Evolutionary conservation across 2,888 invertebrate genomes (phyloP), one percentile per base, ranked within the genome.

Genomic region (Orthosia gothica): DNA sequence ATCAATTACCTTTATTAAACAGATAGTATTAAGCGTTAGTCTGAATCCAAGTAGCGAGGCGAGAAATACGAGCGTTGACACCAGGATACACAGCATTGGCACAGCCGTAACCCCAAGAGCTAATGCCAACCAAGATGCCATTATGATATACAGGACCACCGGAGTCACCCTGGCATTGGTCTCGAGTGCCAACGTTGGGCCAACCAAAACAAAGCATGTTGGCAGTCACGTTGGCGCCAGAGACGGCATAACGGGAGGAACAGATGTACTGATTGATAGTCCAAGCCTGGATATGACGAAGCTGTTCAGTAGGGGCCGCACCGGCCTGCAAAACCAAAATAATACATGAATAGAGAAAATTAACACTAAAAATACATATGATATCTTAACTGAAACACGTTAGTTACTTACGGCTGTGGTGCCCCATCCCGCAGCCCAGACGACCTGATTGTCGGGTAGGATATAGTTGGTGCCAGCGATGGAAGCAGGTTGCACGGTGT

Each of bases 381-480:
- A 5, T 47, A 20, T 20, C 15, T 5, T 52, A 47, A 40, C 9
- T 40, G 40, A 40, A 40, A 40, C 9, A 57, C 32, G 16, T 12
- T 18, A 61, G 18, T 65, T 40, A 90, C 92, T 91, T 85, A 94
- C 93, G 4, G 74, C 74, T 49, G 84, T 89, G n/a, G 78, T 45
- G 1, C 94, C 94, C 94, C 93, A 94, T 81, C 94, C 94, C 45
- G 89, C 83, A 47, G 93, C 92, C 91, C 90, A 93, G 0, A 93
- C 91, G 3, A 85, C 81, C 67, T 90, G 87, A 74, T 92, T 90
- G 74, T 93, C 93, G 16, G 72, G 77, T 1, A 93, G 76, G 18
- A 88, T 83, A 81, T 93, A 94, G 74, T 89, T 91, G 20, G 88
- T 5, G 0, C 93, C 90, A 49, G 94, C 91, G 13, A 94, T 90